Evolutionary conservation across 37 sponge, comb jelly and placozoan genomes (phyloP).

Genomic region (Dysidea cf. avara): DNA sequence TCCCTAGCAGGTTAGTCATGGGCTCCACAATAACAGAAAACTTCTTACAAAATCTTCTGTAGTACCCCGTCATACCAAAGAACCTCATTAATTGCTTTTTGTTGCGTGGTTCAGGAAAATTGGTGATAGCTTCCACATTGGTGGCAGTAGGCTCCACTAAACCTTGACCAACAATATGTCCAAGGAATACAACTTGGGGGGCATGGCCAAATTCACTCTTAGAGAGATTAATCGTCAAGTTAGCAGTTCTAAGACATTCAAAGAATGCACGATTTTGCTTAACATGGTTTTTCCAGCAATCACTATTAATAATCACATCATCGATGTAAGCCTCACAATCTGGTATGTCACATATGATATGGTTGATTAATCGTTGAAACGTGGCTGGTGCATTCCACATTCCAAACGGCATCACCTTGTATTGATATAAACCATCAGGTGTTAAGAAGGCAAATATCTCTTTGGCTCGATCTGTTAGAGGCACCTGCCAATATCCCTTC

Average conservation of each 20-base stretch:
- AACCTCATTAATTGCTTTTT: slow-evolving; percentile 33
- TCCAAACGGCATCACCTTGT: slow-evolving; percentile 67
- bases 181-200: slow-evolving; percentile 22
- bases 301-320: slow-evolving; percentile 25
- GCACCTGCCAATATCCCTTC: too few species aligned
- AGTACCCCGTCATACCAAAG: slow-evolving; percentile 40
- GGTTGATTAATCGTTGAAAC: slow-evolving; percentile 58
- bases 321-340: slow-evolving; percentile 38
- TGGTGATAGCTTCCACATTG: slow-evolving; percentile 22
- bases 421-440: slow-evolving; percentile 47
- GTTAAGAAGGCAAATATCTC: slow-evolving; percentile 60
- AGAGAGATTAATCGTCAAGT: slow-evolving; percentile 16
- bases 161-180: slow-evolving; percentile 26
- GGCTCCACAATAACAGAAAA: slow-evolving; percentile 17
- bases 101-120: slow-evolving; percentile 6
- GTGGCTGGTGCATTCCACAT: slow-evolving; percentile 51
- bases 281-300: slow-evolving; percentile 36
- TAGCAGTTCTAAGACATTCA: slow-evolving; percentile 4
- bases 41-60: slow-evolving; percentile 27
- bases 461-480: too few species aligned
- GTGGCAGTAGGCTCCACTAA: slow-evolving; percentile 3
- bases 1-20: slow-evolving; percentile 27
- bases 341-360: not conserved
- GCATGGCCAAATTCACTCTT: slow-evolving; percentile 33
- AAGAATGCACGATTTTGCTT: slow-evolving; percentile 23